Conservation (phyloP, 1,140 invertebrate genomes). For the Drosophila takahashii region DNA sequence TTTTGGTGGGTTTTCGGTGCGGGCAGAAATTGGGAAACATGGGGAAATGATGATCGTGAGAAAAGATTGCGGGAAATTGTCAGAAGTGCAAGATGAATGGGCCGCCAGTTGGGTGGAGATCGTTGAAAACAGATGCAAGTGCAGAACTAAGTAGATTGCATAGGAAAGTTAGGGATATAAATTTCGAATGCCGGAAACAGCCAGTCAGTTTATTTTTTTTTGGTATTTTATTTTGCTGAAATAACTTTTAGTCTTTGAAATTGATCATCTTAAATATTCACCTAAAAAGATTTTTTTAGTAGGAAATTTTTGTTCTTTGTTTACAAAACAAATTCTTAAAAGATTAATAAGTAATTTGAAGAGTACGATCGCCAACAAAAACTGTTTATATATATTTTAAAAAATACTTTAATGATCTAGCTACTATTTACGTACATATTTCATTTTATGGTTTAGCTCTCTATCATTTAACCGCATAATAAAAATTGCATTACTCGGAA, state of each 20-base stretch:
- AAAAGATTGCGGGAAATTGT: constrained; percentile 48
- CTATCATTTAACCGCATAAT: neutral
- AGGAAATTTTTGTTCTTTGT: too few relatives aligned
- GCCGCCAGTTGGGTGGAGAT: constrained; percentile 23
- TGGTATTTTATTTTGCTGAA: too few relatives aligned
- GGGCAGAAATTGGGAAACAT: constrained; percentile 53
- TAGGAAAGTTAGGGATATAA: neutral
- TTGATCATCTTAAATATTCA: too few relatives aligned
- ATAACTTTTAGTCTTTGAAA: too few relatives aligned
- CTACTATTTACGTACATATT: neutral
- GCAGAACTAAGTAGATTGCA: neutral
- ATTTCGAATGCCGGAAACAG: neutral
- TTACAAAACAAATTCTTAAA: too few relatives aligned
- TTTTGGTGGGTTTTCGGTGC: constrained; percentile 38
- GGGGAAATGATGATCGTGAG: constrained; percentile 58
- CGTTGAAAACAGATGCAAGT: neutral
- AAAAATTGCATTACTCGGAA: neutral
- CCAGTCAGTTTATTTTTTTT: too few relatives aligned
- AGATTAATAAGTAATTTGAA: too few relatives aligned
- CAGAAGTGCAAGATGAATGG: constrained; percentile 42
- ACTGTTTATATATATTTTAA: too few relatives aligned
- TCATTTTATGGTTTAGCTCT: neutral
- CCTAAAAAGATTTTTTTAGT: too few relatives aligned
- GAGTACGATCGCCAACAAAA: too few relatives aligned
- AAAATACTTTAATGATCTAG: neutral